Conservation (phyloP, 2,797 vertebrate species). For the Tenualosa thibaudeaui region DNA sequence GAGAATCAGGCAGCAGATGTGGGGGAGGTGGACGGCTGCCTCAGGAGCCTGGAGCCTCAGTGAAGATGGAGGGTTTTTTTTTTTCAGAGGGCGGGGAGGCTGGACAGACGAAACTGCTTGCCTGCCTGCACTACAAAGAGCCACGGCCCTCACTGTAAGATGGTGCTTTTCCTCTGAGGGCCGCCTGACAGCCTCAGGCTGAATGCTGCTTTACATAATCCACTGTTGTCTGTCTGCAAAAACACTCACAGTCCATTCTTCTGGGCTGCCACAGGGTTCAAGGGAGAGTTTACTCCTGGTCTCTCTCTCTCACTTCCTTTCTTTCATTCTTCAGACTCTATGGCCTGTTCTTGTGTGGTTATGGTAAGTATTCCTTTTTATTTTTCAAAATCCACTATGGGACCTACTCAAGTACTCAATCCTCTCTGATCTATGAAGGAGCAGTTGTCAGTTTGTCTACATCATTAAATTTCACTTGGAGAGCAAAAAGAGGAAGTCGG, state of each 20-base stretch:
- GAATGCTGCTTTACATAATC: conserved; percentile 46
- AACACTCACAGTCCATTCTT: conserved; percentile 14
- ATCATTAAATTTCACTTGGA: conserved; percentile 12
- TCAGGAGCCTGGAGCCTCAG: conserved; percentile 37
- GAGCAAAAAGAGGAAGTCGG: neutral
- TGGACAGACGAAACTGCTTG: conserved; percentile 1
- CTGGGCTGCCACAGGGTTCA: neutral
- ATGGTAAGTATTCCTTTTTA: neutral
- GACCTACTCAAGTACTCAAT: conserved; percentile 6
- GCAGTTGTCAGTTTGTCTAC: neutral
- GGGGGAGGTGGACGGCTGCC: neutral
- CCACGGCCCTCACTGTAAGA: neutral
- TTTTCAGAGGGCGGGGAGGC: neutral
- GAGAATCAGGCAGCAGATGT: neutral
- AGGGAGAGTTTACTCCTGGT: conserved; percentile 7
- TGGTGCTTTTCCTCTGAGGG: conserved; percentile 8
- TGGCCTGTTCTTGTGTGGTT: neutral
- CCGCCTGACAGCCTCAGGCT: conserved; percentile 35
- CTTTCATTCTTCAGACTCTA: neutral
- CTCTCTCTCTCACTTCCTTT: conserved; percentile 2
- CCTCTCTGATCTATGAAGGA: neutral
- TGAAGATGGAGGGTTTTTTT: conserved; percentile 34
- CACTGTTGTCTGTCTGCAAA: conserved; percentile 18
- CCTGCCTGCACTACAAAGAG: conserved; percentile 18
- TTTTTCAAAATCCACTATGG: neutral